Evolutionary conservation across 2,888 invertebrate genomes (phyloP).

Genomic region (Belgica antarctica): DNA sequence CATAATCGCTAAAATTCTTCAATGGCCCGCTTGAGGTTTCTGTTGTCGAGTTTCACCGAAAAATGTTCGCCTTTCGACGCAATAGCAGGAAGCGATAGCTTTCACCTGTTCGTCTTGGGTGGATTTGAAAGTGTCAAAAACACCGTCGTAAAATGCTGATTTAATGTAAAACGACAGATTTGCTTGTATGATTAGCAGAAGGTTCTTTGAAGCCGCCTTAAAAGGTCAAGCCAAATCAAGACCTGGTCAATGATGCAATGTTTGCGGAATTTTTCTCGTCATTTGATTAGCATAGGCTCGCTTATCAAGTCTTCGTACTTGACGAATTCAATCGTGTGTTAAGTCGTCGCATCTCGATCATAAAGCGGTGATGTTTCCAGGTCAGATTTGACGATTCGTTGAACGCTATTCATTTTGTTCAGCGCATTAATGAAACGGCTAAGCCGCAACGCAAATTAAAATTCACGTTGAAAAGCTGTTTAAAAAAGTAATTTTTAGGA

Average conservation of each 20-base stretch:
- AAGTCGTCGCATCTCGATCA: too few species aligned
- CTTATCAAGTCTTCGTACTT: neutral
- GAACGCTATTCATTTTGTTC: too few species aligned
- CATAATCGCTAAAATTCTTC: slow-evolving; percentile 35
- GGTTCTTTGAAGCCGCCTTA: neutral
- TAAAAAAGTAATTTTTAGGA: neutral
- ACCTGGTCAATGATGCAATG: neutral
- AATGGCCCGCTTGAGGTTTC: slow-evolving; percentile 1
- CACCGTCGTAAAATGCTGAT: neutral
- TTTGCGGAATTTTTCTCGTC: neutral
- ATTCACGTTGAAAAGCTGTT: neutral
- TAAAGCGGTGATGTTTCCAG: too few species aligned
- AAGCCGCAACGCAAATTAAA: slow-evolving; percentile 3
- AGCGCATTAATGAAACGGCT: neutral
- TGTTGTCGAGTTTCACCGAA: neutral
- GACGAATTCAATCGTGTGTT: too few species aligned
- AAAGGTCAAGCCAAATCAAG: neutral
- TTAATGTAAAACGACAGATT: neutral
- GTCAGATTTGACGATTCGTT: neutral
- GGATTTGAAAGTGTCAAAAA: neutral
- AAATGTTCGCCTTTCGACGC: neutral
- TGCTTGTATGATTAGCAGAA: neutral
- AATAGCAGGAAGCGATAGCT: too few species aligned
- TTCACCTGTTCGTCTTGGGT: neutral
- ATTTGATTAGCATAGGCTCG: neutral